phyloP scores from a whole-genome alignment of 2,888 invertebrate genomes.

The Liopterus haemorrhoidalis region DNA sequence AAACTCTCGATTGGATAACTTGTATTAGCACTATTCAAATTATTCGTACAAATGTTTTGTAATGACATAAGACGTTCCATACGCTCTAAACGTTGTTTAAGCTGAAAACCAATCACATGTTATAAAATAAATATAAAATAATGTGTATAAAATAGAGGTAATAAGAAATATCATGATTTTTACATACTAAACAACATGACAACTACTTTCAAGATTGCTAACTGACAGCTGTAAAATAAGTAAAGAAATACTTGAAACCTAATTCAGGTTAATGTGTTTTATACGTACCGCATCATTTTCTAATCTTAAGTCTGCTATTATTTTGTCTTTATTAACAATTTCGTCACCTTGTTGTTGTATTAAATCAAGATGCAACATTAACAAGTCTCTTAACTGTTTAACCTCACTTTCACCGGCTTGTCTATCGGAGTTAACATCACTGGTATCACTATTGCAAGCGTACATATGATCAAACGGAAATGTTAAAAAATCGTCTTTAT shows the following conservation, averaged over 20 bases:
- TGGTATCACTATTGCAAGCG: conserved; percentile 54
- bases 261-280: too few relatives aligned
- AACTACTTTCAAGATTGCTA: conserved; percentile 1
- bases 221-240: conserved; percentile 21
- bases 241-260: too few relatives aligned
- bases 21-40: conserved; percentile 18
- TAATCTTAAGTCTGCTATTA: conserved; percentile 62
- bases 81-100: conserved; percentile 60
- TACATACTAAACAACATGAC: conserved; percentile 2
- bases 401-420: conserved; percentile 54
- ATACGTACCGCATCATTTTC: conserved; percentile 72
- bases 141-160: background rate
- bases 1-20: conserved; percentile 26
- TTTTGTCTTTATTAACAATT: conserved; percentile 72
- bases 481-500: conserved; percentile 53
- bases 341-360: conserved; percentile 87
- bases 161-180: background rate
- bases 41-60: conserved; percentile 28
- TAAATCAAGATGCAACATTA: conserved; percentile 76
- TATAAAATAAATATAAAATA: background rate
- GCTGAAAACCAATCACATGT: conserved; percentile 46
- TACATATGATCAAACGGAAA: conserved; percentile 70
- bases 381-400: conserved; percentile 68
- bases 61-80: conserved; percentile 57
- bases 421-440: conserved; percentile 33